Percentiles rank a stretch among this genome's conserved stretches.
Conservation (phyloP, 2,888 invertebrate genomes). For the Drosophila testacea region DNA sequence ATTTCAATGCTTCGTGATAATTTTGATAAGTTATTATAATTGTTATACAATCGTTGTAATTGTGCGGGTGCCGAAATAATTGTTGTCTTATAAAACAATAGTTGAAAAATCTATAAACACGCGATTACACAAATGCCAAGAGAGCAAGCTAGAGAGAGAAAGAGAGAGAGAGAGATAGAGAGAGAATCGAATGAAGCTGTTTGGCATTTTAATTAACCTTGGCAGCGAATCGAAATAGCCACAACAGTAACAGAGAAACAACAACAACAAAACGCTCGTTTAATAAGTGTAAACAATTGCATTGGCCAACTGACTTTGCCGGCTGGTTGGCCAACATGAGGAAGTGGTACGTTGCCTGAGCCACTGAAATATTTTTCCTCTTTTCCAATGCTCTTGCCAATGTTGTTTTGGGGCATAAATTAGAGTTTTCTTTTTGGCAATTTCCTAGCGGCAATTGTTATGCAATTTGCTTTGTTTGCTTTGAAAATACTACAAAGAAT, state of each 20-base stretch:
- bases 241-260: constrained; percentile 25
- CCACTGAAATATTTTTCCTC: constrained; percentile 43
- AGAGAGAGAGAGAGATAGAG: constrained; percentile 4
- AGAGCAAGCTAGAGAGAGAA: constrained; percentile 14
- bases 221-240: constrained; percentile 69
- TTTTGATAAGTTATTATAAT: constrained; percentile 61
- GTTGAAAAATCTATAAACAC: constrained; percentile 61
- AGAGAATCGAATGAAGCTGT: constrained; percentile 43
- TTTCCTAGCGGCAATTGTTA: constrained; percentile 65
- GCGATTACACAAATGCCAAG: constrained; percentile 62
- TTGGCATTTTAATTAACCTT: constrained; percentile 79
- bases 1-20: constrained; percentile 61
- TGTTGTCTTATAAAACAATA: constrained; percentile 66
- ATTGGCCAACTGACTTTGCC: constrained; percentile 78
- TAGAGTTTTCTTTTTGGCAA: constrained; percentile 52
- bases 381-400: constrained; percentile 20
- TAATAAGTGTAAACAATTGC: constrained; percentile 66
- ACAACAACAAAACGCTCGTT: constrained; percentile 36
- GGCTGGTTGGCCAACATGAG: constrained; percentile 78
- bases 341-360: constrained; percentile 71
- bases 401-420: constrained; percentile 37
- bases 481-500: constrained; percentile 42
- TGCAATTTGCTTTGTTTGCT: constrained; percentile 51
- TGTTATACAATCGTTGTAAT: constrained; percentile 60
- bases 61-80: constrained; percentile 57